These are phyloP conservation scores for Drosophila gaucha DNA, from an alignment of 2,888 invertebrate genomes.

Conservation along the genomic window DNA sequence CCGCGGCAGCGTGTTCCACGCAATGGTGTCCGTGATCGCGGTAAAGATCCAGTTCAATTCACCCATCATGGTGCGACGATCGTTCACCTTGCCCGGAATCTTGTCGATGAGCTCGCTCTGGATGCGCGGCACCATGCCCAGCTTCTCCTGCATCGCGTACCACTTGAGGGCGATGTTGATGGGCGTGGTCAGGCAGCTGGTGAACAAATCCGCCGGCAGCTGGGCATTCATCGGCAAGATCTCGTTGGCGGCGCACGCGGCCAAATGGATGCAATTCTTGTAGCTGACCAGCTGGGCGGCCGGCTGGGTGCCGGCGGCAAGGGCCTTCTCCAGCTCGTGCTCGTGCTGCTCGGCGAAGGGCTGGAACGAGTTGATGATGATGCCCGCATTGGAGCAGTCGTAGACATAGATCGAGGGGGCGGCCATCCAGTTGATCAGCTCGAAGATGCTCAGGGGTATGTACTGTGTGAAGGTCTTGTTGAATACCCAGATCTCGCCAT, in stretches of 20 bases:
- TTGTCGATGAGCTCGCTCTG: constrained; percentile 95
- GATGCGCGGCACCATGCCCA: constrained; percentile 92
- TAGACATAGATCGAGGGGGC: constrained; percentile 99
- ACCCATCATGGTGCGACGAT: constrained; percentile 98
- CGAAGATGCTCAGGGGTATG: constrained; percentile 99
- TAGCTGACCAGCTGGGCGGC: constrained; percentile 85
- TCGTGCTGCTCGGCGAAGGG: constrained; percentile 96
- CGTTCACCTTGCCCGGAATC: constrained; percentile 98
- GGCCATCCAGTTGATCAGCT: constrained; percentile 99
- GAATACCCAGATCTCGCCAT: constrained; percentile 99
- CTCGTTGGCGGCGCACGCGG: constrained; percentile 97
- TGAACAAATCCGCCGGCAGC: constrained; percentile 98
- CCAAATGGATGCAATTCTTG: constrained; percentile 97
- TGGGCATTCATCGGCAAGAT: constrained; percentile 98
- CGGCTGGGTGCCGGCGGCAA: constrained; percentile 24
- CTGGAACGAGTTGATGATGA: constrained; percentile 95
- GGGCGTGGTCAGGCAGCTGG: constrained; percentile 98
- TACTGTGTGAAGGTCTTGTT: constrained; percentile 99
- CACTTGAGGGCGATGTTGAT: constrained; percentile 98
- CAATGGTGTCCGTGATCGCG: constrained; percentile 99
- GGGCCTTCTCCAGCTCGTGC: constrained; percentile 88
- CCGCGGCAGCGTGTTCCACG: constrained; percentile 98
- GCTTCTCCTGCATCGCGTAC: constrained; percentile 94
- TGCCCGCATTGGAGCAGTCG: constrained; percentile 99
- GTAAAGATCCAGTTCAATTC: constrained; percentile 99